Evolutionary conservation across 2,797 vertebrate genomes (phyloP), one percentile per base, ranked within the genome.

Genomic region (Taenioides sp.): DNA sequence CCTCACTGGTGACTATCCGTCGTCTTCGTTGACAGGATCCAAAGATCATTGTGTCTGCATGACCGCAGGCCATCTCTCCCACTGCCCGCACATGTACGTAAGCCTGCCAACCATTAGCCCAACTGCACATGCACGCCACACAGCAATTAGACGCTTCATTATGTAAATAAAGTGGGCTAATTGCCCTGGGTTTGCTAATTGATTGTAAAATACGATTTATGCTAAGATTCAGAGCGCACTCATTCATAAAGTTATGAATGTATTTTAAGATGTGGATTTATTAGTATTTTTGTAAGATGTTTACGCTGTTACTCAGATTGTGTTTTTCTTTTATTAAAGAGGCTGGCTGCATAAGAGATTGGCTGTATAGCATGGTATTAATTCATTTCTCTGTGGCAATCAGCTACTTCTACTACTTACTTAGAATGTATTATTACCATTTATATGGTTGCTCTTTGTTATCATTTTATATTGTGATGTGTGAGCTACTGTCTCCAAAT

Each of bases 111-210:
- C 78, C 69, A 84, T 92, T 88, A 89, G 71, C 69, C 16, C 3
- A 86, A 90, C 89, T 85, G 49, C 65, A 80, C 84, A 83, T 69
- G 64, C 80, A 80, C 70, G 65, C 86, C 87, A 86, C 69, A 78
- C 80, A 83, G 78, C 87, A 88, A 91, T 92, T 89, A 91, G 77
- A 27, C n/a, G 70, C 81, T 86, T 91, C 88, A 91, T 92, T 92
- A 90, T 92, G 88, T 83, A 89, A 91, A 90, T 90, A 75, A 86
- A 87, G 83, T 74, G 23, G 74, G 78, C 83, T 89, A 92, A 92
- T 90, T 89, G 80, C 72, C 82, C 83, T 82, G 76, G 65, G 70
- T 82, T 86, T 84, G 70, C 90, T 90, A 89, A 92, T 88, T 92
- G 88, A 90, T 89, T 90, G 77, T 87, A 86, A 88, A 87, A 87